These are phyloP conservation scores for Rhabdornis inornatus DNA, from an alignment of 2,113 vertebrate genomes.

Conservation along the genomic window DNA sequence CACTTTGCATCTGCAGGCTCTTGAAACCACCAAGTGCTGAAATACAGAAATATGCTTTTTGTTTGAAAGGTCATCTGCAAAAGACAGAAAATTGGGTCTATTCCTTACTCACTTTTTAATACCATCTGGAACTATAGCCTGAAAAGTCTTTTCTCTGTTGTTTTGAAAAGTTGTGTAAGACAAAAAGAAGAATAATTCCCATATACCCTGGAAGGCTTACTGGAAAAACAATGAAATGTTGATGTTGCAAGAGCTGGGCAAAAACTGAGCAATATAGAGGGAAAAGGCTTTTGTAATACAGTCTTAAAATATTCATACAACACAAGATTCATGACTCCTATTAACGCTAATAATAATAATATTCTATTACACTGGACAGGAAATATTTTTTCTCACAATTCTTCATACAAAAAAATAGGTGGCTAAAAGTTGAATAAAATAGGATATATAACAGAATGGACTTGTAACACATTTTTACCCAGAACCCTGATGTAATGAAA, in stretches of 20 bases:
- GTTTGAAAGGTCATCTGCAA: conserved; percentile 37
- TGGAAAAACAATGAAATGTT: conserved; percentile 32
- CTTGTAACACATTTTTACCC: background rate
- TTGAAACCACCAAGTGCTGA: conserved; percentile 11
- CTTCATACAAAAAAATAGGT: background rate
- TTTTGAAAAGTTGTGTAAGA: conserved; percentile 28
- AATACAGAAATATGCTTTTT: conserved; percentile 30
- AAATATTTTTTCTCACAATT: background rate
- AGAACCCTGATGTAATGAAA: background rate
- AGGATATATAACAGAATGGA: background rate
- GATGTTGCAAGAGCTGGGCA: conserved; percentile 7
- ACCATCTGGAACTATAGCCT: conserved; percentile 8
- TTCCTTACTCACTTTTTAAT: conserved; percentile 23
- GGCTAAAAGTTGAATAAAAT: background rate
- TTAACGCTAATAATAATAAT: background rate
- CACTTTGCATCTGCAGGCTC: conserved; percentile 40
- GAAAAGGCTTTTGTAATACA: background rate
- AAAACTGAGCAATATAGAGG: conserved; percentile 6
- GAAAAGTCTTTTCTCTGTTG: background rate
- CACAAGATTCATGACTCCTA: background rate
- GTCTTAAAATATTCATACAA: background rate
- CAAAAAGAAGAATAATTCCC: background rate
- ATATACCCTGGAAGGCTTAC: conserved; percentile 14
- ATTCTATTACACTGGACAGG: background rate
- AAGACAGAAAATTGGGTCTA: conserved; percentile 32